Conservation (phyloP, 2,113 vertebrate genomes). For the Theristicus caerulescens region DNA sequence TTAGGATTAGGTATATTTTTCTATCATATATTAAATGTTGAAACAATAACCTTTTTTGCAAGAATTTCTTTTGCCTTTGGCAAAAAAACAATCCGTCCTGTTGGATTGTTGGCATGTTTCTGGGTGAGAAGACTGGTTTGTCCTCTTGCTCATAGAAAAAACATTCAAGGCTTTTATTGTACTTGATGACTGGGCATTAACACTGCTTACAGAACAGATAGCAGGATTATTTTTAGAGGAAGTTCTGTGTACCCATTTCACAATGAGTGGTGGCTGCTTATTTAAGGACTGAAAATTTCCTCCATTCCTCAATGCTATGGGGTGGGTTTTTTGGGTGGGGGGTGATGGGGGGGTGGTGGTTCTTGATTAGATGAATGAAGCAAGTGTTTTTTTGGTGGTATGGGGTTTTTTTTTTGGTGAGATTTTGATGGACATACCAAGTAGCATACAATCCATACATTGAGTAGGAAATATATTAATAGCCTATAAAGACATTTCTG, state of each 20-base stretch:
- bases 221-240: background rate
- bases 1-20: background rate
- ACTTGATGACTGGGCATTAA: background rate
- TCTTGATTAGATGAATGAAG: background rate
- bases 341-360: background rate
- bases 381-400: background rate
- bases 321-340: too few relatives aligned
- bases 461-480: background rate
- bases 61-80: background rate
- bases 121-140: background rate
- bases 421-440: background rate
- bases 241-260: background rate
- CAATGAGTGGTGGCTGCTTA: background rate
- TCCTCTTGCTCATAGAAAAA: background rate
- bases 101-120: background rate
- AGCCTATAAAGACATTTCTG: background rate
- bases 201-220: too few relatives aligned
- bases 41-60: background rate
- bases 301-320: background rate
- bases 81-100: background rate
- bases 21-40: background rate
- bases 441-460: background rate
- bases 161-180: background rate
- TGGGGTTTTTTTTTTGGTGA: background rate
- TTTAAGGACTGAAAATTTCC: background rate